phyloP scores from a whole-genome alignment of 53 echinoderm and acorn worm species.

The Stichopus horrens region DNA sequence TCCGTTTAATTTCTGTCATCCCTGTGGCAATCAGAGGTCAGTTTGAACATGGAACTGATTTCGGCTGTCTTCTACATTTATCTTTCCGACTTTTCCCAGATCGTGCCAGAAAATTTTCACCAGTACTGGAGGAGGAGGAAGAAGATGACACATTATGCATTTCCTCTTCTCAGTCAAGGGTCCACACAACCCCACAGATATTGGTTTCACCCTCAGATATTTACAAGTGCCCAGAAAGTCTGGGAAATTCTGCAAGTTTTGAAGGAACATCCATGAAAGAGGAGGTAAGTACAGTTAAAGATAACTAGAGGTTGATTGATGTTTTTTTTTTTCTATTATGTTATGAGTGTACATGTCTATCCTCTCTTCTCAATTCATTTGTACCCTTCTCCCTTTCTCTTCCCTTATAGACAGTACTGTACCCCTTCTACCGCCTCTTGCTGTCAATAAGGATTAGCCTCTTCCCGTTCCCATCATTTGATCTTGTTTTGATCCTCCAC shows the following conservation, averaged over 20 bases:
- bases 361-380: no score
- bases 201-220: slow-evolving; percentile 33
- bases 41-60: not conserved
- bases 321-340: no score
- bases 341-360: no score
- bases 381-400: no score
- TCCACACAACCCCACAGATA: slow-evolving; percentile 15
- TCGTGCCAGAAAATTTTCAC: slow-evolving; percentile 59
- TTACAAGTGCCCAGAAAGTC: not conserved
- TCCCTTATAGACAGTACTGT: no score
- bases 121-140: slow-evolving; percentile 52
- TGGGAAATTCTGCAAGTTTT: not conserved
- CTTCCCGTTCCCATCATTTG: no score
- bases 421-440: no score
- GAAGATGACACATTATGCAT: not conserved
- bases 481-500: no score
- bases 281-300: not conserved
- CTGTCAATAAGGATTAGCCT: no score
- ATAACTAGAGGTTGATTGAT: no score
- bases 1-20: not conserved
- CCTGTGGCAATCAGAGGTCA: not conserved
- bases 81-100: slow-evolving; percentile 43
- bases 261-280: not conserved
- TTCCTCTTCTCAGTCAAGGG: not conserved
- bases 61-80: not conserved